Percentiles rank a stretch among this genome's conserved stretches.
These are phyloP conservation scores for Ceratosolen fusciceps DNA, from an alignment of 1,140 invertebrate genomes.

Conservation along the genomic window DNA sequence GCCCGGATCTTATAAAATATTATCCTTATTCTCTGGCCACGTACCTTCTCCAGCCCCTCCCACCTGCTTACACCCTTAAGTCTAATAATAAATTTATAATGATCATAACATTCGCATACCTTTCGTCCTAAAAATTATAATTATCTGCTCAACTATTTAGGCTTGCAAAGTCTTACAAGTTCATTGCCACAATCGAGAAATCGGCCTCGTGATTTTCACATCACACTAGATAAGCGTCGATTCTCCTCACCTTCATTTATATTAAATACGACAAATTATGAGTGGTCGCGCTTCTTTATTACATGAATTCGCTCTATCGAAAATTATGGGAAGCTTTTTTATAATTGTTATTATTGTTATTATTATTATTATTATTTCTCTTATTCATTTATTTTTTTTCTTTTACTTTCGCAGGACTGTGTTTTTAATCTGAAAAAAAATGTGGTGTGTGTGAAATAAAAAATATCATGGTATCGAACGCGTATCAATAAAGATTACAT, in stretches of 20 bases:
- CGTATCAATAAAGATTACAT: constrained; percentile 13
- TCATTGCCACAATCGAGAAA: constrained; percentile 30
- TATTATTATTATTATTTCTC: too few species aligned
- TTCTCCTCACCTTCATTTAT: constrained; percentile 38
- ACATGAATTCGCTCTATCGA: constrained; percentile 27
- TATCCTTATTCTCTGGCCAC: constrained; percentile 27
- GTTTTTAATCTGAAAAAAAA: constrained; percentile 25
- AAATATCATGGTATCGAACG: constrained; percentile 8
- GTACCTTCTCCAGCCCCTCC: not conserved
- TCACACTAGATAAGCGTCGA: constrained; percentile 21
- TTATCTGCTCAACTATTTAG: constrained; percentile 47
- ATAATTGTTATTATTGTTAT: too few species aligned
- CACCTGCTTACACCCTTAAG: constrained; percentile 16
- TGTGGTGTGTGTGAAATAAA: constrained; percentile 8
- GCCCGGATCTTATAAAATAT: constrained; percentile 58
- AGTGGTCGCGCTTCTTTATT: constrained; percentile 40
- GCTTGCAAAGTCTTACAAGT: constrained; percentile 44
- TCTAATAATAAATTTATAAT: constrained; percentile 47
- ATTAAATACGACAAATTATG: constrained; percentile 53
- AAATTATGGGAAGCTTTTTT: constrained; percentile 21
- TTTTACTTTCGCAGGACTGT: not conserved
- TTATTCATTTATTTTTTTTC: not conserved
- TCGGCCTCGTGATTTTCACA: not conserved
- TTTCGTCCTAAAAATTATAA: constrained; percentile 38
- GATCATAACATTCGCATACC: constrained; percentile 40